Conservation (phyloP, 2,888 invertebrate genomes). For the Diarsia rubi region DNA sequence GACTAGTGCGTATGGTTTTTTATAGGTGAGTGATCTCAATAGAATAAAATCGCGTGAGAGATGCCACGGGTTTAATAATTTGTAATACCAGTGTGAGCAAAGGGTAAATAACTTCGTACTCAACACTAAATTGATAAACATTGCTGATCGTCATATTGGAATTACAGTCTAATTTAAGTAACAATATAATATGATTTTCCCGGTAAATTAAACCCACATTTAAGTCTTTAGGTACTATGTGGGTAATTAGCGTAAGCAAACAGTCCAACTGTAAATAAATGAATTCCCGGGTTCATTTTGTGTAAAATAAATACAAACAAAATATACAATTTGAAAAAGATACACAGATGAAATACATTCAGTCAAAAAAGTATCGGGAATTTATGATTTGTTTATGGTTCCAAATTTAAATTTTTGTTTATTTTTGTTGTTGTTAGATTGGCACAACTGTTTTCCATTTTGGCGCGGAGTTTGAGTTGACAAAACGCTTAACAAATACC, state of each 20-base stretch:
- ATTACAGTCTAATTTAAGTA: neutral
- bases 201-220: neutral
- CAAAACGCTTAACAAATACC: too few species aligned
- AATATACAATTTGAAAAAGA: neutral
- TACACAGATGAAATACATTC: neutral
- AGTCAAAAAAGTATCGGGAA: too few species aligned
- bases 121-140: neutral
- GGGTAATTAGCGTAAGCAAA: neutral
- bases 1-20: too few species aligned
- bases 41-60: neutral
- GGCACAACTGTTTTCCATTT: too few species aligned
- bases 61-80: neutral
- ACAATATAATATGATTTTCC: neutral
- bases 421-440: too few species aligned
- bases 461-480: too few species aligned
- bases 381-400: too few species aligned
- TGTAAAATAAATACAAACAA: slow-evolving; percentile 7
- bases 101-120: neutral
- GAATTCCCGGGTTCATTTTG: neutral
- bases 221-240: neutral
- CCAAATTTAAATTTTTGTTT: too few species aligned
- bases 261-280: neutral
- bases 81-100: neutral
- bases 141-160: too few species aligned
- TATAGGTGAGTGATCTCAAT: neutral